Evolutionary conservation across 2,797 vertebrate genomes (phyloP).

Genomic region (Crax fasciolata): DNA sequence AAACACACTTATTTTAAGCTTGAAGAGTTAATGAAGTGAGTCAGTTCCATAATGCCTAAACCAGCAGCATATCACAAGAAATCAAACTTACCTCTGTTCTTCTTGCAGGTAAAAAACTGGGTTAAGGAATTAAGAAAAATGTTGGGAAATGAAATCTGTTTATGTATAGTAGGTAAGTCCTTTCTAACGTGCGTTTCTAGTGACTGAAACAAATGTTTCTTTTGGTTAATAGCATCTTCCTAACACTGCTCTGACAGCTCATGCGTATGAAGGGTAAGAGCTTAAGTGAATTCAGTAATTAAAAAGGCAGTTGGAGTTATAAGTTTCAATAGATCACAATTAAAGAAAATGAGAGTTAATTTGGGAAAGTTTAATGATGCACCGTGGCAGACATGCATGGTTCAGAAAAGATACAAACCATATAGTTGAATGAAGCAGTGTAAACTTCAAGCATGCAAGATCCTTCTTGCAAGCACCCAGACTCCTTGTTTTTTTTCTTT

Average conservation of each 20-base stretch:
- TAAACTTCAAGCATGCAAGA: neutral
- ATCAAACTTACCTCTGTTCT: slow-evolving; percentile 43
- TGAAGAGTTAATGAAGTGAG: neutral
- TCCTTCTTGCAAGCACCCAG: neutral
- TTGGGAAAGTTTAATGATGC: neutral
- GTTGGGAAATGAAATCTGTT: slow-evolving; percentile 99
- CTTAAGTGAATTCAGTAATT: neutral
- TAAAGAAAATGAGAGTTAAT: neutral
- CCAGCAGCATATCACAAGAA: neutral
- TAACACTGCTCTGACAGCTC: neutral
- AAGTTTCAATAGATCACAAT: neutral
- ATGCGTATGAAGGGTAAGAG: neutral
- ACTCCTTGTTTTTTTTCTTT: neutral
- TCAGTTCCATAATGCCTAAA: neutral
- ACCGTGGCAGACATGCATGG: neutral
- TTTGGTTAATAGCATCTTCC: neutral
- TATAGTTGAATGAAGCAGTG: neutral
- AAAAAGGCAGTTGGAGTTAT: neutral
- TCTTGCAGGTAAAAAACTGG: slow-evolving; percentile 96
- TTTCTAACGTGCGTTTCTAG: neutral
- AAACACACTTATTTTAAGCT: neutral
- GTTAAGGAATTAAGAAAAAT: slow-evolving; percentile 99
- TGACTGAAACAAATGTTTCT: neutral
- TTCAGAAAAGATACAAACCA: neutral
- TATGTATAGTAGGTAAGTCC: slow-evolving; percentile 98